phyloP scores from a whole-genome alignment of 2,888 invertebrate genomes.

The Podotricha telesiphe region DNA sequence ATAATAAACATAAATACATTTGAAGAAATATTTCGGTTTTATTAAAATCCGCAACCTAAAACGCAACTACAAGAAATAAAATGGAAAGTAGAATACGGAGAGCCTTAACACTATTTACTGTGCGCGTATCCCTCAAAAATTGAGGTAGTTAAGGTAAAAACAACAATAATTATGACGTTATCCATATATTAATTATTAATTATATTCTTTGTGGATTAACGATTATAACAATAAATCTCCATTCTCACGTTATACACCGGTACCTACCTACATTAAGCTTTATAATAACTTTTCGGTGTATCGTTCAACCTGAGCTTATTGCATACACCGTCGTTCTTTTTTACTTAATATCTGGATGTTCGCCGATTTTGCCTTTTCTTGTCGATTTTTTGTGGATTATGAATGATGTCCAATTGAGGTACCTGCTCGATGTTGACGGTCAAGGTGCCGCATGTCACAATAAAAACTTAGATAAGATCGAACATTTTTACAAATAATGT shows the following conservation, averaged over 20 bases:
- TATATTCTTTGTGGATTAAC: neutral
- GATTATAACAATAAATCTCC: neutral
- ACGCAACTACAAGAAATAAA: too few species aligned
- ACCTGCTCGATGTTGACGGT: conserved; percentile 79
- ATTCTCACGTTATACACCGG: conserved; percentile 76
- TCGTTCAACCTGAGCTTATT: conserved; percentile 80
- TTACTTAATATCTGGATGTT: conserved; percentile 68
- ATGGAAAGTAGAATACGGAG: too few species aligned
- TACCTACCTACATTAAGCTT: conserved; percentile 46
- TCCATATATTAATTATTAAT: too few species aligned
- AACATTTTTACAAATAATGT: conserved; percentile 46
- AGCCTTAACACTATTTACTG: too few species aligned
- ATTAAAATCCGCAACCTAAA: neutral
- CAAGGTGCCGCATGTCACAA: conserved; percentile 80
- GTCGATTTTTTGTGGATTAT: conserved; percentile 68
- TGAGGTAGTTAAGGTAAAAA: too few species aligned
- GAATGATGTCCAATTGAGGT: conserved; percentile 70
- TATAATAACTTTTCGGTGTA: conserved; percentile 80
- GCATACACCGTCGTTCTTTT: conserved; percentile 79
- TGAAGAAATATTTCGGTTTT: too few species aligned
- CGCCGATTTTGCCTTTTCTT: conserved; percentile 67
- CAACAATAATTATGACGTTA: too few species aligned
- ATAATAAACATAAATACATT: too few species aligned
- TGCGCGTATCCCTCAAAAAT: too few species aligned
- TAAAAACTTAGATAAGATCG: conserved; percentile 70